A percentile compares a stretch with the other conserved stretches of the same genome.
These are phyloP conservation scores for Chaenogobius annularis DNA, from an alignment of 2,113 vertebrate genomes.

Conservation along the genomic window DNA sequence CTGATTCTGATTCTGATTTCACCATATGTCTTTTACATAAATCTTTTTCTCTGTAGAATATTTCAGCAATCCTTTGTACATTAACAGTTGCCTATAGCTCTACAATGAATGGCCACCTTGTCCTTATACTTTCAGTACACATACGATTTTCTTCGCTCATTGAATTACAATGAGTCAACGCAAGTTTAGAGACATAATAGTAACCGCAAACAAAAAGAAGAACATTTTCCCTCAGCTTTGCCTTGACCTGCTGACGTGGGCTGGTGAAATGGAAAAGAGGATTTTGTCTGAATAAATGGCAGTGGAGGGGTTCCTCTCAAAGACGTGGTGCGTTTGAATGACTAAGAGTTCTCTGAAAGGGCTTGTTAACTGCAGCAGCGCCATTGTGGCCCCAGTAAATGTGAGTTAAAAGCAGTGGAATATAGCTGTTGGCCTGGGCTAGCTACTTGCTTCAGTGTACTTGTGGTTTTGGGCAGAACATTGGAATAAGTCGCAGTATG, in stretches of 20 bases:
- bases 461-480: constrained; percentile 6
- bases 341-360: background rate
- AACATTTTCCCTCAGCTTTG: background rate
- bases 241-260: background rate
- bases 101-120: background rate
- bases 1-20: too few species aligned
- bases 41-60: too few species aligned
- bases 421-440: background rate
- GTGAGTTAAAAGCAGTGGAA: background rate
- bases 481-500: constrained; percentile 4
- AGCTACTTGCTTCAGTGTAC: constrained; percentile 8
- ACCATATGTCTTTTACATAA: too few species aligned
- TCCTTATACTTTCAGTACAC: background rate
- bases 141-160: background rate
- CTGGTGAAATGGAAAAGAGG: background rate
- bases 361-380: background rate
- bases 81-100: background rate
- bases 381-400: background rate
- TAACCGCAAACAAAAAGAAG: background rate
- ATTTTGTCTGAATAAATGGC: background rate
- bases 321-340: background rate
- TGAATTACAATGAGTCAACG: background rate
- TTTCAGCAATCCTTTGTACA: background rate
- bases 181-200: background rate
- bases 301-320: background rate